phyloP scores from a whole-genome alignment of 1,140 invertebrate genomes.

The Ridgeia piscesae region DNA sequence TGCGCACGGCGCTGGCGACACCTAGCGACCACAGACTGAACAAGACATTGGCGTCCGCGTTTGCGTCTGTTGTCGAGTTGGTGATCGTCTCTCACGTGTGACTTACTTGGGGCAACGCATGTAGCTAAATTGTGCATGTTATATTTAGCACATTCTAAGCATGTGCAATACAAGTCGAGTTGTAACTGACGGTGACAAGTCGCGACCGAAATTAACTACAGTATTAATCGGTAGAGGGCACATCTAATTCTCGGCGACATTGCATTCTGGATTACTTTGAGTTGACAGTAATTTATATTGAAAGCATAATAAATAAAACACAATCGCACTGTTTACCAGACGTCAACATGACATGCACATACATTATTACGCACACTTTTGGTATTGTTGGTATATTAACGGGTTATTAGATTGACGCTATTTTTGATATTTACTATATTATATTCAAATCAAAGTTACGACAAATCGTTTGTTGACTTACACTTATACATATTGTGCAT shows the following conservation, averaged over 20 bases:
- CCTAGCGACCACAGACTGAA: neutral
- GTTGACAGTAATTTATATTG: neutral
- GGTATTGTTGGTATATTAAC: neutral
- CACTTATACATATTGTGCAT: too few relatives aligned
- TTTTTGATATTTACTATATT: neutral
- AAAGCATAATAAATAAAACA: neutral
- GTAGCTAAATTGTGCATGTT: neutral
- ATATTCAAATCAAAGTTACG: neutral
- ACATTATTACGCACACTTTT: neutral
- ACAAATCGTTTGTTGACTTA: neutral
- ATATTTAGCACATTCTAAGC: neutral
- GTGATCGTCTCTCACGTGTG: neutral
- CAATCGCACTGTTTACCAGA: neutral
- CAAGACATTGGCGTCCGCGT: neutral
- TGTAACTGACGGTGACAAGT: neutral
- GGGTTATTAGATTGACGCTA: neutral
- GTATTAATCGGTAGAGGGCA: neutral
- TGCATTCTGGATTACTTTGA: neutral
- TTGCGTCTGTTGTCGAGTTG: neutral
- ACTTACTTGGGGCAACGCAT: neutral
- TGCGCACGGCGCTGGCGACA: neutral
- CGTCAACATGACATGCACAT: neutral
- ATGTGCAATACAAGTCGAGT: neutral
- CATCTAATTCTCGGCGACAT: neutral
- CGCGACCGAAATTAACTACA: neutral